Percentiles rank a stretch among this genome's conserved stretches.
Evolutionary conservation across 2,888 invertebrate species (phyloP).

Genomic region (Eilema depressum): DNA sequence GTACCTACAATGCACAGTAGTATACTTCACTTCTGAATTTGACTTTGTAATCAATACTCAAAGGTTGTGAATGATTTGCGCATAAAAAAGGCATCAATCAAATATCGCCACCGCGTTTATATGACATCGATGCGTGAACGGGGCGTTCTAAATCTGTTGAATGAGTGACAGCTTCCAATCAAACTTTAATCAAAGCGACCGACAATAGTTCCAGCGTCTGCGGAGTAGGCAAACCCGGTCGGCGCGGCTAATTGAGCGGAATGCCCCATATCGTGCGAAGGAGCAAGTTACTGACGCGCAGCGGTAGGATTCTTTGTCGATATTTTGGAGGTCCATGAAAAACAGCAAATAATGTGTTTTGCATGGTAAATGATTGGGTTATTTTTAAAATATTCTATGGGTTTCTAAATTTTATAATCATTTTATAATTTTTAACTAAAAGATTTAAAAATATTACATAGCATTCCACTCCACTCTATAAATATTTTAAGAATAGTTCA

Average conservation of each 20-base stretch:
- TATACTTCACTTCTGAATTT: background rate
- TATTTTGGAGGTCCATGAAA: constrained; percentile 31
- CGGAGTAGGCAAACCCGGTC: constrained; percentile 68
- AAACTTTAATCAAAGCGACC: constrained; percentile 83
- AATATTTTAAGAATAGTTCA: constrained; percentile 9
- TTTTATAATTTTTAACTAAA: background rate
- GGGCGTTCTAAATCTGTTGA: constrained; percentile 61
- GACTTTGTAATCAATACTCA: constrained; percentile 12
- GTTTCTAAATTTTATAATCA: background rate
- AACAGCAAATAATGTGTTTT: constrained; percentile 26
- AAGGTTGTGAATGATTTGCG: constrained; percentile 29
- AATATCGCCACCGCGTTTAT: constrained; percentile 51
- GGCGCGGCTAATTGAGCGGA: constrained; percentile 81
- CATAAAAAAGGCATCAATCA: constrained; percentile 41
- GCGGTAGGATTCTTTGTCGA: constrained; percentile 19
- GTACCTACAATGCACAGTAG: background rate
- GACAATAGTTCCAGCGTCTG: constrained; percentile 69
- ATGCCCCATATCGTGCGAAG: constrained; percentile 61
- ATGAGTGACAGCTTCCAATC: constrained; percentile 81
- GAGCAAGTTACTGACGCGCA: constrained; percentile 59
- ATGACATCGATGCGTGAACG: constrained; percentile 65
- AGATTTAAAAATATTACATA: background rate
- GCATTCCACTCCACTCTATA: background rate
- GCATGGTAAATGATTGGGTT: background rate
- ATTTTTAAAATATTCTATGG: too few species aligned